phyloP scores from a whole-genome alignment of 2,888 invertebrate species.

The Creontiades dilutus region DNA sequence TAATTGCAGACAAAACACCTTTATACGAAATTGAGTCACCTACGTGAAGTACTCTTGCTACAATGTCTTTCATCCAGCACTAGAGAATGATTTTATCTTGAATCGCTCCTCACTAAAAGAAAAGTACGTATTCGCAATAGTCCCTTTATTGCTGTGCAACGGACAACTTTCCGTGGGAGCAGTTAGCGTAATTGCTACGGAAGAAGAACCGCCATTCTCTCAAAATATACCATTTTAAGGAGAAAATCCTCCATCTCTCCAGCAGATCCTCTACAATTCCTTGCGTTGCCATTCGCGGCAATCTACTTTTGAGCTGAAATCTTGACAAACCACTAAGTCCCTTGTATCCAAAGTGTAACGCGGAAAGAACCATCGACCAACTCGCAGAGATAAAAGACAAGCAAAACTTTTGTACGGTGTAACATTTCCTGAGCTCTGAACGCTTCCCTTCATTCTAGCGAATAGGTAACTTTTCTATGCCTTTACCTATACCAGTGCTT shows the following conservation, averaged over 20 bases:
- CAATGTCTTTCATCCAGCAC: neutral
- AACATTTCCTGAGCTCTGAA: neutral
- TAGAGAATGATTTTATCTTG: neutral
- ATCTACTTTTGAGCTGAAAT: constrained; percentile 22
- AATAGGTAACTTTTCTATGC: constrained; percentile 6
- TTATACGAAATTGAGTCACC: too few relatives aligned
- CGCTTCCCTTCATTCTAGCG: neutral
- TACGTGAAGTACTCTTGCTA: too few relatives aligned
- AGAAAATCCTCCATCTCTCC: neutral
- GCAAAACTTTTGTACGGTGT: neutral
- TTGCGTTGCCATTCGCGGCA: constrained; percentile 9
- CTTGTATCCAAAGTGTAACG: neutral
- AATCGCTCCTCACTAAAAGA: neutral
- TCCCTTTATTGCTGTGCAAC: neutral
- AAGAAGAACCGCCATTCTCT: constrained; percentile 24
- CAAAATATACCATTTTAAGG: neutral
- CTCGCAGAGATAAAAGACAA: constrained; percentile 10
- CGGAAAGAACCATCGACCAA: neutral
- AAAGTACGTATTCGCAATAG: neutral
- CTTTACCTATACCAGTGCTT: neutral
- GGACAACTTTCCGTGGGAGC: constrained; percentile 38
- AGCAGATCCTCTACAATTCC: neutral
- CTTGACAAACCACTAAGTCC: neutral
- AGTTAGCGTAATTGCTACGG: constrained; percentile 57
- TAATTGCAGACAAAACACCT: too few relatives aligned